Conservation (phyloP, 2,113 vertebrate genomes). For the Notiomystis cincta region DNA sequence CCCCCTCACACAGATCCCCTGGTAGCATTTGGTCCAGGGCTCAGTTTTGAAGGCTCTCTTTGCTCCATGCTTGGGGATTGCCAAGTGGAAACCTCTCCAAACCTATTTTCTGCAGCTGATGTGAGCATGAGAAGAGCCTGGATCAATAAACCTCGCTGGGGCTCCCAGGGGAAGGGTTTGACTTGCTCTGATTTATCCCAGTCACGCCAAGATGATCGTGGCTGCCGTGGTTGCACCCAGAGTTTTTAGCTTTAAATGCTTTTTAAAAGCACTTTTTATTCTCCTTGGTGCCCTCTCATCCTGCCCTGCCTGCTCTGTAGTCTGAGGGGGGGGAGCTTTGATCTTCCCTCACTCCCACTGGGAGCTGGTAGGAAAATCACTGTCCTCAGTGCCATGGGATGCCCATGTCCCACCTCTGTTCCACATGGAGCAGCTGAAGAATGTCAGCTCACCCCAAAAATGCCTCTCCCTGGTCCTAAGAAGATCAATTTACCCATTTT, state of each 20-base stretch:
- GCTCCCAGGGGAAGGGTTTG: background rate
- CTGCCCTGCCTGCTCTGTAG: background rate
- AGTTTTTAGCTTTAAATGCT: background rate
- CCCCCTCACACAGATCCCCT: background rate
- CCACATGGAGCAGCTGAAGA: background rate
- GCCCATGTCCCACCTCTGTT: background rate
- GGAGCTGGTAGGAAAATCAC: background rate
- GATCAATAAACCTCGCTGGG: background rate
- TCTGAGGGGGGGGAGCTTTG: background rate
- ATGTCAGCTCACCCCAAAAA: background rate
- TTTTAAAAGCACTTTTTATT: background rate
- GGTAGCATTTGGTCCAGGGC: background rate
- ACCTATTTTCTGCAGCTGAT: background rate
- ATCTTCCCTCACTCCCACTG: background rate
- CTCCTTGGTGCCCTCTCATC: background rate
- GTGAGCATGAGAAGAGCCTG: background rate
- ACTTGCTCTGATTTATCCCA: background rate
- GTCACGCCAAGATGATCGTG: accelerated
- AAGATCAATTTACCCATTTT: background rate
- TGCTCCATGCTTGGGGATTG: background rate
- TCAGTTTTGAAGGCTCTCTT: background rate
- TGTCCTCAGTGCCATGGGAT: background rate
- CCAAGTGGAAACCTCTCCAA: background rate
- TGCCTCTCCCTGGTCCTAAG: background rate
- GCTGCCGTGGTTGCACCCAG: background rate